A percentile compares a stretch with the other conserved stretches of the same genome.
Evolutionary conservation across 2,113 vertebrate genomes (phyloP).

Genomic region (Nothocercus julius): DNA sequence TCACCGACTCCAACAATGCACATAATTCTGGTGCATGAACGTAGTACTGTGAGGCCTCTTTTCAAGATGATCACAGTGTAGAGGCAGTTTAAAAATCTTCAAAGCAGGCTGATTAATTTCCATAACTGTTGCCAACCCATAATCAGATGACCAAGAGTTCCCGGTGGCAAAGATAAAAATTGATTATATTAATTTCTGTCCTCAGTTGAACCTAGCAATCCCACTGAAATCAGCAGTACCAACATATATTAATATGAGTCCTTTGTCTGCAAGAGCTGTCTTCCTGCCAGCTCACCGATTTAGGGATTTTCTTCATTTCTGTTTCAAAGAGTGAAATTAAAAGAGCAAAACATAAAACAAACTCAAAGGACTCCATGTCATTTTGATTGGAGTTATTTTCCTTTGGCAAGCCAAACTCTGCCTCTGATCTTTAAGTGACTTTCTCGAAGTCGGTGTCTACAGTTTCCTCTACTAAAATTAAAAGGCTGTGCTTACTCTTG

Average conservation of each 20-base stretch:
- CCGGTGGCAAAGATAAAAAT: constrained; percentile 31
- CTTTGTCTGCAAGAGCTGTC: background rate
- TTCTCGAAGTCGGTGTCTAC: constrained; percentile 25
- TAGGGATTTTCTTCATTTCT: constrained; percentile 31
- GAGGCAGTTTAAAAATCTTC: constrained; percentile 33
- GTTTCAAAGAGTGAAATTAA: constrained; percentile 43
- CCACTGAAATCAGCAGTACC: constrained; percentile 10
- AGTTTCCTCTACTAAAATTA: constrained; percentile 17
- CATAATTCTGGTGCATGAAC: constrained; percentile 24
- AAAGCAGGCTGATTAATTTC: constrained; percentile 42
- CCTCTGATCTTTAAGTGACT: constrained; percentile 41
- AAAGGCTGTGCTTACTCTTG: background rate
- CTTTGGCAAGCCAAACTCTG: constrained; percentile 13
- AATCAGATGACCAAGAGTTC: constrained; percentile 40
- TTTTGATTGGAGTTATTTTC: constrained; percentile 26
- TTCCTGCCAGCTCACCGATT: constrained; percentile 23
- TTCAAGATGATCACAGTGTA: constrained; percentile 1
- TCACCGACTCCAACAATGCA: background rate
- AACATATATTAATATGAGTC: background rate
- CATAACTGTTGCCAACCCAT: constrained; percentile 29
- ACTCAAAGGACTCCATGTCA: background rate
- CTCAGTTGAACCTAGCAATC: constrained; percentile 20
- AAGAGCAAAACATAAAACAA: constrained; percentile 38
- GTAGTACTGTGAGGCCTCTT: background rate
- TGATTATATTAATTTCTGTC: constrained; percentile 28